Evolutionary conservation across 1,140 invertebrate genomes (phyloP), one percentile per base, ranked within the genome.

Genomic region (Cryptotermes secundus): DNA sequence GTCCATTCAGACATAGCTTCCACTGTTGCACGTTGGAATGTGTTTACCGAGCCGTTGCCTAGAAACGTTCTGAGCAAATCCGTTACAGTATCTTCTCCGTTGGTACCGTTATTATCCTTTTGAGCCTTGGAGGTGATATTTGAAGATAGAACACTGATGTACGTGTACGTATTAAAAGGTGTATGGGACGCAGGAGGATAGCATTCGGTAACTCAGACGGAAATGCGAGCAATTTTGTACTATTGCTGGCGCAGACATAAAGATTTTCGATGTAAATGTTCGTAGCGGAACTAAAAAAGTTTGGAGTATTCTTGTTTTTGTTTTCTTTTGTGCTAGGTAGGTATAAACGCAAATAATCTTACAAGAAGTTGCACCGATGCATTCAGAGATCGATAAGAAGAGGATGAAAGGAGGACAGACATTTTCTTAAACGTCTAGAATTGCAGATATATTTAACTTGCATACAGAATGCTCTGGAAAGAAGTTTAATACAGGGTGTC

Each of bases 181-280:
- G 26, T 31, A 22, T n/a, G 22, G 19, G 6, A 59, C 26, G 24
- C 53, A 10, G 38, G 9, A 42, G 45, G 19, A 49, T 49, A 49
- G 45, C 45, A 49, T 49, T 26, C n/a, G 59, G 59, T 31, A 31
- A 12, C 31, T 26, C 31, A 72, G 59, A 72, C 59, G 59, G 31
- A 31, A 72, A 72, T 16, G 26, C 31, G 26, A 16, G 9, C 19
- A 72, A 72, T 72, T 31, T 72, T n/a, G 16, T 31, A 72, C 59
- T n/a, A 72, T 9, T 72, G 59, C 59, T 72, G 7, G 59, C 26
- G 59, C n/a, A 72, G 59, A 72, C 59, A 72, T 3, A 72, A 72
- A 72, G 59, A 72, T 72, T 72, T 72, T 72, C 59, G 59, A 72
- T 72, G 59, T 31, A 72, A 72, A 72, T 72, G 59, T 72, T n/a